Base-by-base conservation (phyloP, 2,113 vertebrate species). In the Campylomormyrus tamandua region DNA sequence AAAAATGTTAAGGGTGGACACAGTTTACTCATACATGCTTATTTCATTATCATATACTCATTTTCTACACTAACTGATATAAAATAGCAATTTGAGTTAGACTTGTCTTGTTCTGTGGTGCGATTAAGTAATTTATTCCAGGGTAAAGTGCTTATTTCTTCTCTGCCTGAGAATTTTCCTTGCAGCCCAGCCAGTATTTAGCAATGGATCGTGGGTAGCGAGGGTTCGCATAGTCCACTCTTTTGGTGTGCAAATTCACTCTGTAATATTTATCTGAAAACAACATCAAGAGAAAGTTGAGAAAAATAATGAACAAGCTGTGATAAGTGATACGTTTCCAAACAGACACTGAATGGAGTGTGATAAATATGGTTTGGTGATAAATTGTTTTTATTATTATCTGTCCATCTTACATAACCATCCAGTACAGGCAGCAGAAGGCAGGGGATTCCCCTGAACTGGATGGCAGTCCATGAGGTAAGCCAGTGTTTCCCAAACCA, bases 261-360 rank as follows among this genome's bases (percentile, higher is more conserved):
- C 97, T 96, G 94, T 98, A 99, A 93, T 99, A 99, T 89, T 98
- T 96, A 94, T 98, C 98, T 99, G 95, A 19, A 88, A 90, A 62
- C 13, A 56, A 53, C 83, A 86, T 5, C n/a, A 24, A 86, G 46
- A 24, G 8, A 85, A 49, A 46, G 46, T 42, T 50, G 48, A 52
- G 46, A 35, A 48, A 46, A 46, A n/a, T 87, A 87, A 87, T 31
- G 46, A 52, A 84, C 39, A 84, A 46, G 39, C 83, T 80, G 35
- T 17, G 74, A 42, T 19, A 80, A 80, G 35, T 80, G 3, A 70
- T 70, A 31, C 10, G 3, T 70, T 70, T 31, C 10, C 62, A 70
- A 27, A 66, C 58, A 66, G n/a, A 70, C 62, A 70, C n/a, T 13
- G 62, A 66, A 66, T 66, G n/a, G 58, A 27, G n/a, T 31, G 62